phyloP scores from a whole-genome alignment of 2,113 vertebrate genomes.

The Orthochromis indermauri region DNA sequence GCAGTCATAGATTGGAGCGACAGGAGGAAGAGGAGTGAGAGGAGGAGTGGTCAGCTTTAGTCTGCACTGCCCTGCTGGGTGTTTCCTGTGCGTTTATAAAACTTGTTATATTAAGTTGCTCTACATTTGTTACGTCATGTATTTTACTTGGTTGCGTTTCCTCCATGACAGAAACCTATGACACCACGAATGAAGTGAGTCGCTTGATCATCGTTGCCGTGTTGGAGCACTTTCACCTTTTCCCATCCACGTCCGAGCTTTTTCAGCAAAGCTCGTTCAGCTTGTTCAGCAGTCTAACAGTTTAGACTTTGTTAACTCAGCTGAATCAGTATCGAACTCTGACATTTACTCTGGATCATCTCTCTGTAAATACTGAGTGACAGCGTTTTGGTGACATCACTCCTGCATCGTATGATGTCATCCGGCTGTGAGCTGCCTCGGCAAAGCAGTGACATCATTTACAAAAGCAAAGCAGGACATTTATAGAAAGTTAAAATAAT shows the following conservation, averaged over 20 bases:
- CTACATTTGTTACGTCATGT: neutral
- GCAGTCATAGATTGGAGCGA: neutral
- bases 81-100: neutral
- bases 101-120: neutral
- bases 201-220: fast-evolving
- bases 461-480: neutral
- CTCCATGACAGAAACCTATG: neutral
- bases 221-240: neutral
- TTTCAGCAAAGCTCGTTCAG: neutral
- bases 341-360: neutral
- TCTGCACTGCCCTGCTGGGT: neutral
- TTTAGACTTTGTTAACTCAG: neutral
- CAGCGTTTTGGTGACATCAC: neutral
- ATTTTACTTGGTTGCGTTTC: neutral
- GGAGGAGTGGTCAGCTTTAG: neutral
- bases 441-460: neutral
- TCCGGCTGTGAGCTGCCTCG: neutral
- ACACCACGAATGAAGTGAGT: neutral
- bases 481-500: neutral
- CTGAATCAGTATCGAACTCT: neutral
- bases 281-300: neutral
- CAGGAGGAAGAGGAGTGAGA: neutral
- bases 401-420: neutral
- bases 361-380: neutral
- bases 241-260: neutral